These are phyloP conservation scores for Gastrophysa polygoni DNA, from an alignment of 2,888 invertebrate genomes.

Conservation along the genomic window DNA sequence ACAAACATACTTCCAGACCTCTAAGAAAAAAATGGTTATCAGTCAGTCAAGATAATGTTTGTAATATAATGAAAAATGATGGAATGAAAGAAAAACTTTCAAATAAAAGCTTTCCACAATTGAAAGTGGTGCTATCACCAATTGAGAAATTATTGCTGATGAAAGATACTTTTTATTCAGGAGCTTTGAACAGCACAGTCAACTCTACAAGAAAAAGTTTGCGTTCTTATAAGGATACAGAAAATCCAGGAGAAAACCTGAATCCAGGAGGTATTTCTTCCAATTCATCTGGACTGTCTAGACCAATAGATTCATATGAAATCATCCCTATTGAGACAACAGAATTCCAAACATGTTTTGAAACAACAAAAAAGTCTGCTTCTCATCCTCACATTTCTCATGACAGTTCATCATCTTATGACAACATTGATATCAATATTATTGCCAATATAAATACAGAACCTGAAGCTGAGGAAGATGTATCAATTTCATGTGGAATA, in stretches of 20 bases:
- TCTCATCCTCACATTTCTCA: conserved; percentile 1
- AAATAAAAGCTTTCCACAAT: not conserved
- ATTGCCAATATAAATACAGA: not conserved
- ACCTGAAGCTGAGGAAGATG: not conserved
- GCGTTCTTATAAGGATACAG: conserved; percentile 3
- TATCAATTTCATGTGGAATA: not conserved
- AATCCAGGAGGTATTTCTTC: not conserved
- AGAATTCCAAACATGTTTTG: not conserved
- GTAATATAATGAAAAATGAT: not conserved
- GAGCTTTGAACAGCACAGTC: not conserved
- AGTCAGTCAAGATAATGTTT: conserved; percentile 7
- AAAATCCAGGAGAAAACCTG: not conserved
- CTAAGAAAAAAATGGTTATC: conserved; percentile 2
- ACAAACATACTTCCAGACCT: not conserved
- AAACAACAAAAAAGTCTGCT: not conserved
- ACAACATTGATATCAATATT: not conserved
- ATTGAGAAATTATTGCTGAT: not conserved
- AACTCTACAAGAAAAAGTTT: conserved; percentile 10
- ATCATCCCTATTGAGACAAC: too few species aligned
- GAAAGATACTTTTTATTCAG: not conserved
- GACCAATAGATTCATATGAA: not conserved
- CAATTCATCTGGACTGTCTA: not conserved
- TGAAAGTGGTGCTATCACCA: conserved; percentile 5
- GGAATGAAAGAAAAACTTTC: not conserved
- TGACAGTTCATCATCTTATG: not conserved